Base-by-base conservation (phyloP, 1,140 invertebrate species). In the Euwallacea fornicatus region DNA sequence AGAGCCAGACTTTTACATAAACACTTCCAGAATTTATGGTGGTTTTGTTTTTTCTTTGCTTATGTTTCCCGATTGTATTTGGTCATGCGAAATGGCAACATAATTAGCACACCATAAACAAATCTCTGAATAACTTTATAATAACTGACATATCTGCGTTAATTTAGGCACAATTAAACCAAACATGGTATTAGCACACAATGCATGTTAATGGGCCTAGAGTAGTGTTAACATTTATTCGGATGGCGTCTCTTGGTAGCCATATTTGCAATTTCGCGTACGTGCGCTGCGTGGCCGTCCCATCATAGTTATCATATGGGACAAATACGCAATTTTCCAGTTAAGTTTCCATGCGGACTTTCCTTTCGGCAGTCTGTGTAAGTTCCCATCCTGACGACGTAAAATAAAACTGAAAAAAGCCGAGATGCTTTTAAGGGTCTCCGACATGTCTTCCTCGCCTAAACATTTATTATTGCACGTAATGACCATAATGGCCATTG, bases 121-220 rank as follows among this genome's bases (percentile, higher is more conserved):
- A 50, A 13, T 13, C 46, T 50, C 21, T 33, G 9, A 13, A 50
- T 50, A 50, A 50, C 46, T 50, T 50, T 50, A 50, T 70, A 70
- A 46, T 63, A 59, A 64, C 61, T 50, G 11, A 7, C 11, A 46
- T 65, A 63, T 70, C 61, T 58, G 53, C 21, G 42, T 61, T 69
- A 69, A 62, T 69, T 54, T 70, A 70, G 63, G 53, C 44, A 62
- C 60, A 70, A 70, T 70, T 70, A 70, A 70, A 59, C 61, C 69
- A 70, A 70, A 70, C 64, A 70, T 47, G 33, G 21, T 33, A 63
- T 64, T 65, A 65, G 59, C 69, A 64, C 59, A 65, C 69, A 63
- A 59, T 56, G 61, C 69, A 70, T 70, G 61, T 70, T 70, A 70
- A 70, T 65, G 21, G 9, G 61, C 46, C 41, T 53, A 61, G 55